Percentiles rank a stretch among this genome's conserved stretches.
Conservation (phyloP, 2,888 invertebrate genomes). For the Xylocampa areola region DNA sequence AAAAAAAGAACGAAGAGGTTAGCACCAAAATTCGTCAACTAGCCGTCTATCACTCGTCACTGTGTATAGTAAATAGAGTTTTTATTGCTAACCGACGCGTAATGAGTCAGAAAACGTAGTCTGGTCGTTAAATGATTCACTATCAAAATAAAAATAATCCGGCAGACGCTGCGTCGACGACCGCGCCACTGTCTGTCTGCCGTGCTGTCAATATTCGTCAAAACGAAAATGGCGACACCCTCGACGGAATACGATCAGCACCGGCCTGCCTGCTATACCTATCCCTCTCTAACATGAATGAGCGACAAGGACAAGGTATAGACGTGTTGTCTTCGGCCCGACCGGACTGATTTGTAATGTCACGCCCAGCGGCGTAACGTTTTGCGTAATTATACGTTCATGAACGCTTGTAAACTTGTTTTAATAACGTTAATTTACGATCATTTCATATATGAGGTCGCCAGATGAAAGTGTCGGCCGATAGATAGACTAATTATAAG, state of each 20-base stretch:
- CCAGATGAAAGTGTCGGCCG: conserved; percentile 81
- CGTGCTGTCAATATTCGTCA: conserved; percentile 93
- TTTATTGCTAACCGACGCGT: conserved; percentile 73
- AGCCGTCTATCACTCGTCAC: conserved; percentile 78
- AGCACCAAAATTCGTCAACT: conserved; percentile 82
- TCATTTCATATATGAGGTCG: conserved; percentile 81
- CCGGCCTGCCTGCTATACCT: conserved; percentile 74
- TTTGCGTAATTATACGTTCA: conserved; percentile 88
- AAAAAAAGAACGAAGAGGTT: conserved; percentile 85
- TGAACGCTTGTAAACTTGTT: conserved; percentile 86
- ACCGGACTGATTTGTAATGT: conserved; percentile 89
- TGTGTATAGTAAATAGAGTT: conserved; percentile 72
- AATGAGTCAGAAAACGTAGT: conserved; percentile 71
- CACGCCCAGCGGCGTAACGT: conserved; percentile 90
- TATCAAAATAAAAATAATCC: conserved; percentile 89
- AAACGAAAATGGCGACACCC: conserved; percentile 93
- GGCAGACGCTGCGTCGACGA: conserved; percentile 87
- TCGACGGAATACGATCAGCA: conserved; percentile 89
- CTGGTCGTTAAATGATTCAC: conserved; percentile 83
- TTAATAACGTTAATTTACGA: conserved; percentile 86
- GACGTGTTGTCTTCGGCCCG: conserved; percentile 85
- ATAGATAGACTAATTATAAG: conserved; percentile 79
- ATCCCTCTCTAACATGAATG: conserved; percentile 67
- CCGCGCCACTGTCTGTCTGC: conserved; percentile 89
- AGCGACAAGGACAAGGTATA: conserved; percentile 71